Conservation (phyloP, 2,113 vertebrate genomes). For the Talpa occidentalis region DNA sequence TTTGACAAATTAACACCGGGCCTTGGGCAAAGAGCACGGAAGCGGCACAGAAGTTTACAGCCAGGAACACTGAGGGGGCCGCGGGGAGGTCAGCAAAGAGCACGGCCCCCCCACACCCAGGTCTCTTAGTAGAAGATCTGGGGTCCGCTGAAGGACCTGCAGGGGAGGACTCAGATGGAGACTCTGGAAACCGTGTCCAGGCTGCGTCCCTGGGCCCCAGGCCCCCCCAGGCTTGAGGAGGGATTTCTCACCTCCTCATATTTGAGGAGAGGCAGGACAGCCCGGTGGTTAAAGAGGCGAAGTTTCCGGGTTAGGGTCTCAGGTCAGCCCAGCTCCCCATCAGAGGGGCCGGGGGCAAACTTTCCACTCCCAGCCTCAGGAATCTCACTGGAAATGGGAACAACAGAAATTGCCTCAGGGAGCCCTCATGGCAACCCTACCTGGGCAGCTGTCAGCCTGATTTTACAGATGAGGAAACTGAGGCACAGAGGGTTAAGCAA, state of each 20-base stretch:
- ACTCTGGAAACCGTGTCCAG: conserved; percentile 45
- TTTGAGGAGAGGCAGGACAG: accelerated
- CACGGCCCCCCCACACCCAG: conserved; percentile 47
- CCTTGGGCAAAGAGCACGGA: conserved; percentile 78
- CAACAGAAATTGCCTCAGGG: neutral
- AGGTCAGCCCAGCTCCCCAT: neutral
- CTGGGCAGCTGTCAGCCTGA: neutral
- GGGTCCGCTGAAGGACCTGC: conserved; percentile 49
- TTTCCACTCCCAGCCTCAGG: neutral
- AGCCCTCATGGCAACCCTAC: neutral
- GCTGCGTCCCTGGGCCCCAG: neutral
- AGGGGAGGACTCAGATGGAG: conserved; percentile 13
- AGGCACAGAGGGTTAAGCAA: neutral
- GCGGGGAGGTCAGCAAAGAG: conserved; percentile 23
- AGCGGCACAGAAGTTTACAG: conserved; percentile 74
- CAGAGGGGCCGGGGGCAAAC: accelerated
- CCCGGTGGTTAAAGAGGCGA: accelerated
- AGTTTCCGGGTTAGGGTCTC: accelerated
- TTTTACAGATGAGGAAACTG: neutral
- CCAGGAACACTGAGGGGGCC: conserved; percentile 59
- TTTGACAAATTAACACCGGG: conserved; percentile 89
- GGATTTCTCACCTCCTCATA: accelerated
- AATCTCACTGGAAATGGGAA: neutral
- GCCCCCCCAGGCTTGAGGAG: no score
- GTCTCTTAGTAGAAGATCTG: conserved; percentile 77